Evolutionary conservation across 2,888 invertebrate species (phyloP).

Genomic region (Xestia ashworthii): DNA sequence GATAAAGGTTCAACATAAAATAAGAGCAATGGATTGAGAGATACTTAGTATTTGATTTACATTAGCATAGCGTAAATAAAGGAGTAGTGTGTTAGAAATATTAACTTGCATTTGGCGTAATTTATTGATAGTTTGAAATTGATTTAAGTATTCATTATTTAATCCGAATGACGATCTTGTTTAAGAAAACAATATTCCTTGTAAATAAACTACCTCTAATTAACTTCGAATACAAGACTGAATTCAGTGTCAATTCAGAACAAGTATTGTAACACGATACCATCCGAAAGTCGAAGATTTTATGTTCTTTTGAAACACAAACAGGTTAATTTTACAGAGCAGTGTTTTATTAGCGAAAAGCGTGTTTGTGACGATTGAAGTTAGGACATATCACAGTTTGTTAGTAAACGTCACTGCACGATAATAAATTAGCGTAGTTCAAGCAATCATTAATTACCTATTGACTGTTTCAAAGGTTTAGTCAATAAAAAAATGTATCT

Average conservation of each 20-base stretch:
- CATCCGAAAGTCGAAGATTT: constrained; percentile 65
- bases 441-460: constrained; percentile 12
- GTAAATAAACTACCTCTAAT: constrained; percentile 87
- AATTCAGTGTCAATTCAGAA: constrained; percentile 90
- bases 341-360: constrained; percentile 28
- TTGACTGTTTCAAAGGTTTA: constrained; percentile 19
- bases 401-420: constrained; percentile 53
- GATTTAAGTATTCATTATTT: constrained; percentile 33
- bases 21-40: constrained; percentile 37
- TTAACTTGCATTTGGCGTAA: constrained; percentile 37
- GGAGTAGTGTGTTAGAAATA: constrained; percentile 31
- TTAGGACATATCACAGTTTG: constrained; percentile 68
- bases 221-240: constrained; percentile 88
- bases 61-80: constrained; percentile 37
- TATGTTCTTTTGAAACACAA: constrained; percentile 50
- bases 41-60: constrained; percentile 36
- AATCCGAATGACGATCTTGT: constrained; percentile 47
- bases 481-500: constrained; percentile 19
- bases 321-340: constrained; percentile 34
- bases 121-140: constrained; percentile 29
- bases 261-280: constrained; percentile 68
- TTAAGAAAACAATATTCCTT: constrained; percentile 70
- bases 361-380: constrained; percentile 55
- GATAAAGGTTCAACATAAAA: constrained; percentile 30
- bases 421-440: constrained; percentile 46